Evolutionary conservation across 2,888 invertebrate genomes (phyloP), one percentile per base, ranked within the genome.

Genomic region (Tachina grossa): DNA sequence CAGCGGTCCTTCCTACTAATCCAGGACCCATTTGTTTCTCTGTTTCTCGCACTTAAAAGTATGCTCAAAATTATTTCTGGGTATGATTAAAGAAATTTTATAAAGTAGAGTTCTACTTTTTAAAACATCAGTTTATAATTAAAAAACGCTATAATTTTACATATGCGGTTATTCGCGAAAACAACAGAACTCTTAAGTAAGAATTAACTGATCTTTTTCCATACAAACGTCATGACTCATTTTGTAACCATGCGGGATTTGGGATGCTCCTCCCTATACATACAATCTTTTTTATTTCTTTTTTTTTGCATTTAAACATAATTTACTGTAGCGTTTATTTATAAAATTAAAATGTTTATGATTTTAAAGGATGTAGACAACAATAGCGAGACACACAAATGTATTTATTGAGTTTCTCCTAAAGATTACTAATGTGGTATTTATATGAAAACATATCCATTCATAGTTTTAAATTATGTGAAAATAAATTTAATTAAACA

Each of bases 231-330:
- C 53, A 66, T 83, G 83, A 83, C 51, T 83, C 83, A 83, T 72
- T 72, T 43, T 78, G 59, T 66, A 53, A 41, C 22, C 53, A 83
- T 78, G 72, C 77, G 83, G 59, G 59, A 78, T 59, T 83, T 74
- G 41, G 57, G 19, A 72, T 69, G 69, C 49, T 71, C 9, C 11
- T 19, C 53, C 43, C 47, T 43, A 55, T 66, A 51, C 22, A 75
- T 61, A 10, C n/a, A 49, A 66, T 14, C 16, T 41, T 22, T 19
- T 19, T 55, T 41, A 11, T 31, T 39, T 10, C 14, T n/a, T 19
- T 41, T 43, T 55, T 63, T 55, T 11, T 41, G 19, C 51, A 61
- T 19, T 51, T 59, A 49, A 55, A 71, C 31, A 71, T 53, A 74
- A 49, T 80, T 72, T 66, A 79, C 16, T 39, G 9, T 11, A 55